These are phyloP conservation scores for Pseudochromis fuscus DNA, from an alignment of 2,797 vertebrate genomes.

Conservation along the genomic window DNA sequence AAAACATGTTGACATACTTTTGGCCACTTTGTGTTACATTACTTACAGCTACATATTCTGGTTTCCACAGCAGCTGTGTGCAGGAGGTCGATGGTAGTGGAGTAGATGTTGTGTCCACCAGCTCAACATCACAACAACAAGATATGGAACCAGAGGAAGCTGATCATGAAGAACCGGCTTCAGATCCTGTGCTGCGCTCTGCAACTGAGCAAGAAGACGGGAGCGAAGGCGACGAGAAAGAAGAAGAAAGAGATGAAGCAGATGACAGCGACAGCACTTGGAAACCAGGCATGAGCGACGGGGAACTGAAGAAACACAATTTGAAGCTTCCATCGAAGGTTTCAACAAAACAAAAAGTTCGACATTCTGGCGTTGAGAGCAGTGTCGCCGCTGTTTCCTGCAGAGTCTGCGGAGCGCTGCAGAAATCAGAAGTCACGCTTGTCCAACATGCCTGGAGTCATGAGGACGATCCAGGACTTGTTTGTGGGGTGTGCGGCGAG, in stretches of 20 bases:
- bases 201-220: accelerated
- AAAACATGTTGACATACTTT: too few relatives aligned
- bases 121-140: not conserved
- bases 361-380: not conserved
- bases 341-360: not conserved
- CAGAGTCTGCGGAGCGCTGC: conserved; percentile 42
- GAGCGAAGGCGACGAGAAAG: not conserved
- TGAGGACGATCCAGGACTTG: not conserved
- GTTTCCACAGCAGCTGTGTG: not conserved
- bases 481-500: conserved; percentile 62
- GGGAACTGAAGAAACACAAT: not conserved
- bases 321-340: not conserved
- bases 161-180: not conserved
- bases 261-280: not conserved
- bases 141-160: conserved; percentile 2
- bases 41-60: not conserved
- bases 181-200: not conserved
- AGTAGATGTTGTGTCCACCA: not conserved
- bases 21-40: not conserved
- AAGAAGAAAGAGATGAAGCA: conserved; percentile 3
- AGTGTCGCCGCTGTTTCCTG: not conserved
- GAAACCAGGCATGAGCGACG: conserved; percentile 12
- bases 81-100: not conserved
- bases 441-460: conserved; percentile 58
- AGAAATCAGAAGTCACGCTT: not conserved